phyloP scores from a whole-genome alignment of 2,797 vertebrate genomes.

The Cuniculus paca region DNA sequence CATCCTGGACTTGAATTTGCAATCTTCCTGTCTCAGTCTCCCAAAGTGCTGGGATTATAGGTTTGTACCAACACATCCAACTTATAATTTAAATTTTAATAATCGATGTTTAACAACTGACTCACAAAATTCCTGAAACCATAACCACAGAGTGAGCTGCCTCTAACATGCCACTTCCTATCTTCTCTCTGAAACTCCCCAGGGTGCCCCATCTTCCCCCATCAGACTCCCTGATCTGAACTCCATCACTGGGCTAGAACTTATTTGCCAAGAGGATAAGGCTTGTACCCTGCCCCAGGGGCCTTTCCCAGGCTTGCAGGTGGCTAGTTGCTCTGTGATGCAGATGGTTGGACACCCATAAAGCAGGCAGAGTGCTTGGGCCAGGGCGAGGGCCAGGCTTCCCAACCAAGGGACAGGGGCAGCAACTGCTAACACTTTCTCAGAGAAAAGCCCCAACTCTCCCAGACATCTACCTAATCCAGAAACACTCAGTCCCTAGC shows the following conservation, averaged over 20 bases:
- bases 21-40: not conserved
- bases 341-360: not conserved
- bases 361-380: constrained; percentile 14
- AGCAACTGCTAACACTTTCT: not conserved
- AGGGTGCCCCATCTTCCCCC: not conserved
- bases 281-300: not conserved
- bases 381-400: not conserved
- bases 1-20: not conserved
- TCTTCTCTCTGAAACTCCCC: not conserved
- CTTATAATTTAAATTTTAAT: constrained; percentile 17
- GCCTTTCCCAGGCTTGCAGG: constrained; percentile 61
- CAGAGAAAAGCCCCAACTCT: not conserved
- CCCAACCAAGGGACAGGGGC: not conserved
- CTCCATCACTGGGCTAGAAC: not conserved
- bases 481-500: not conserved
- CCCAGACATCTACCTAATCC: not conserved
- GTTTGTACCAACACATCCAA: not conserved
- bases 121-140: not conserved
- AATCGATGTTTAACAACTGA: too few species aligned
- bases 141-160: not conserved
- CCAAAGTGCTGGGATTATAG: not conserved
- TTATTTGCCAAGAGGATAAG: not conserved
- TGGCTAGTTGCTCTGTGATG: constrained; percentile 64
- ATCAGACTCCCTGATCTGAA: not conserved
- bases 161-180: not conserved